These are phyloP conservation scores for Grammomys dolichurus DNA, from an alignment of 2,113 vertebrate species.

Conservation along the genomic window DNA sequence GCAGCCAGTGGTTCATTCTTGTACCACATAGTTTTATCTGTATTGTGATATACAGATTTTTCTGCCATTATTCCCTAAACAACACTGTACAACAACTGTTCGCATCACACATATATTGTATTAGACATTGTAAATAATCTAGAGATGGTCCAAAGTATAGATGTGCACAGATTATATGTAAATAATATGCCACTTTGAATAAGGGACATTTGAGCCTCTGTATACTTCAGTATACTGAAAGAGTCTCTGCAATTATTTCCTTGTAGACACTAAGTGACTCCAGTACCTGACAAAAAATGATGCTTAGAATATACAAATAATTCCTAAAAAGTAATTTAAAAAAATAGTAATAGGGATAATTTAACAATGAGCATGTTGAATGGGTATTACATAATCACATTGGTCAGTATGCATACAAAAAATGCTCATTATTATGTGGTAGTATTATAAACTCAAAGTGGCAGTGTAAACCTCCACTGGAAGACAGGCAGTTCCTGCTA, in stretches of 20 bases:
- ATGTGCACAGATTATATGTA: not conserved
- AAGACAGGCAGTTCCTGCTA: not conserved
- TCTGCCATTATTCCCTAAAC: not conserved
- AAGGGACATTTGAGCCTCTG: not conserved
- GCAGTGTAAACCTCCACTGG: not conserved
- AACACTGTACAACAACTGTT: not conserved
- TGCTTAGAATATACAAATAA: not conserved
- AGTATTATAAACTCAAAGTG: not conserved
- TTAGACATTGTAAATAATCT: not conserved
- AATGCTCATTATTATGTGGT: not conserved
- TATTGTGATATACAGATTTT: not conserved
- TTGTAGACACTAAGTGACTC: not conserved
- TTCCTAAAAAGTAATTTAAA: no score
- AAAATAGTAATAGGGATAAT: not conserved
- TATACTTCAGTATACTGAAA: not conserved
- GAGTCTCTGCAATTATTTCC: no score
- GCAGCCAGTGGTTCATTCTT: not conserved
- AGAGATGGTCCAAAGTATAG: not conserved
- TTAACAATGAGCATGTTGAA: not conserved
- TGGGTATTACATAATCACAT: not conserved
- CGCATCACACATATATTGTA: not conserved
- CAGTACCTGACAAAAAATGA: not conserved
- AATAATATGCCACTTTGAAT: not conserved
- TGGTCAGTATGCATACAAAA: not conserved
- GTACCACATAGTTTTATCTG: not conserved